These are phyloP conservation scores for Tyria jacobaeae DNA, from an alignment of 2,888 invertebrate genomes.

Conservation along the genomic window DNA sequence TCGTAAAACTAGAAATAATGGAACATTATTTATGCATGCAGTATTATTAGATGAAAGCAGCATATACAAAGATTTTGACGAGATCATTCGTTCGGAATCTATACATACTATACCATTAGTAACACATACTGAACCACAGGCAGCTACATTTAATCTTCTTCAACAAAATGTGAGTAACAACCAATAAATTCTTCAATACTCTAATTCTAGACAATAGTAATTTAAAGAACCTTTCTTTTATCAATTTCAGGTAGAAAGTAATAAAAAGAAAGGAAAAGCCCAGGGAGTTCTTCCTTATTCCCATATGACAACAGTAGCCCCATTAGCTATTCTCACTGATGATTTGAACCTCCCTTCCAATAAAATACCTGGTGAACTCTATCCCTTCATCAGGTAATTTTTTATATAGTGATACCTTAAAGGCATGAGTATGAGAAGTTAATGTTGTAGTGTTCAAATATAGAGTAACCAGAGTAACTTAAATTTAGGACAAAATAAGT, in stretches of 20 bases:
- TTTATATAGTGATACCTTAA: too few relatives aligned
- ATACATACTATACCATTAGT: constrained; percentile 90
- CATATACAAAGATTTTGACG: constrained; percentile 84
- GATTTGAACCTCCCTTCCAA: constrained; percentile 87
- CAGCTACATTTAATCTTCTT: constrained; percentile 91
- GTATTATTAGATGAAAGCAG: constrained; percentile 86
- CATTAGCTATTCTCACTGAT: constrained; percentile 93
- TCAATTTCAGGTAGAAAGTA: constrained; percentile 60
- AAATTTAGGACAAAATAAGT: too few relatives aligned
- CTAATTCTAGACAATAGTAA: neutral
- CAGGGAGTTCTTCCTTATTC: constrained; percentile 86
- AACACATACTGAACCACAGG: constrained; percentile 91
- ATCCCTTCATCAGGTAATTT: constrained; percentile 85
- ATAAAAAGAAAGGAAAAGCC: constrained; percentile 34
- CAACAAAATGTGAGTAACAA: constrained; percentile 74
- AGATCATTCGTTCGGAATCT: constrained; percentile 87
- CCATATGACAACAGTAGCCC: constrained; percentile 91
- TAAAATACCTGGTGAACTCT: constrained; percentile 90
- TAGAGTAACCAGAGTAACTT: too few relatives aligned
- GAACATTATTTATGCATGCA: constrained; percentile 93
- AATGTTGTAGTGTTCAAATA: too few relatives aligned
- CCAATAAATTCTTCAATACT: neutral
- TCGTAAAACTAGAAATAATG: constrained; percentile 92
- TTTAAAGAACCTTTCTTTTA: constrained; percentile 5
- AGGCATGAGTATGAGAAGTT: too few relatives aligned